Conservation (phyloP, 2,113 vertebrate genomes). For the Anolis sagrei region DNA sequence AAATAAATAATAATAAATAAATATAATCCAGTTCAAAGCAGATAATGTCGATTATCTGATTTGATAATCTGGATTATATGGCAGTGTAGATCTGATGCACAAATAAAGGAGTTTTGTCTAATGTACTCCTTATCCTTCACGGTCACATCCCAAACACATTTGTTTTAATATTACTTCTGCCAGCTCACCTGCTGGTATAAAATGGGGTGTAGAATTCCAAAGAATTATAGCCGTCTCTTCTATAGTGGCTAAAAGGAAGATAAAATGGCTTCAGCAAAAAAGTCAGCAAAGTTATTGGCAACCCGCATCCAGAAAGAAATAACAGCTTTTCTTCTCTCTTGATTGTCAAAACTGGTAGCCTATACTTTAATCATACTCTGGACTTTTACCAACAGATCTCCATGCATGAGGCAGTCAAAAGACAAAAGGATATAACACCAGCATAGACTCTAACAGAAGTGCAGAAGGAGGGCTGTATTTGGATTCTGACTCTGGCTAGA, state of each 20-base stretch:
- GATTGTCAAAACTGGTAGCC: background rate
- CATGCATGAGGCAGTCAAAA: background rate
- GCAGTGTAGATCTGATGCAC: too few species aligned
- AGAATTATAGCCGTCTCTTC: background rate
- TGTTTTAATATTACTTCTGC: background rate
- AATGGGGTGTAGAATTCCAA: background rate
- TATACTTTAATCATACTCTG: background rate
- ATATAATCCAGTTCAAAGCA: too few species aligned
- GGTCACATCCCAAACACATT: background rate
- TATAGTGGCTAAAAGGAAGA: background rate
- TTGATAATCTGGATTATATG: too few species aligned
- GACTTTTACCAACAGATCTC: background rate
- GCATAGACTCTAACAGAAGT: background rate
- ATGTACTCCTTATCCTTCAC: background rate
- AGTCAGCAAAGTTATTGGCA: background rate
- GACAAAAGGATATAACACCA: background rate
- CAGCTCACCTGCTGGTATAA: background rate
- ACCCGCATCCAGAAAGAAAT: background rate
- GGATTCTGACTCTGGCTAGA: background rate
- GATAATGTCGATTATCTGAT: too few species aligned
- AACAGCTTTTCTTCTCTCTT: background rate
- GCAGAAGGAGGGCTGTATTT: background rate
- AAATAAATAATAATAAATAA: too few species aligned
- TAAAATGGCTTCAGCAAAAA: background rate
- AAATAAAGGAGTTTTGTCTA: background rate